A percentile compares a stretch with the other conserved stretches of the same genome.
phyloP scores from a whole-genome alignment of 2,113 vertebrate genomes.

The Macheiramphus alcinus region DNA sequence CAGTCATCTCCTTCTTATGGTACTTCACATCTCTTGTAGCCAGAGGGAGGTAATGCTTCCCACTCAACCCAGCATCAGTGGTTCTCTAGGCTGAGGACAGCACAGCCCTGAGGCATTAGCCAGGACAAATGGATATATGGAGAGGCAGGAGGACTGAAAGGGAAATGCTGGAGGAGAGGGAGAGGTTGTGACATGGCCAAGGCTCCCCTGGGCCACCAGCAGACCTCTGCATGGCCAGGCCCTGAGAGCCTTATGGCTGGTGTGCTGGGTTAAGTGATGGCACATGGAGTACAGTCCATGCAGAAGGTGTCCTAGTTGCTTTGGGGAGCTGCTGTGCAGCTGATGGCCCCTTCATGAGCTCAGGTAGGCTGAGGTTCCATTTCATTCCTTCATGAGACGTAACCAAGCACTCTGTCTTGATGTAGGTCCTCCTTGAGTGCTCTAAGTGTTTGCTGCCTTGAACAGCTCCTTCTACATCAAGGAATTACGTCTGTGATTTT shows the following conservation, averaged over 20 bases:
- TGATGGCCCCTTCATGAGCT: neutral
- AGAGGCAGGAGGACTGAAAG: neutral
- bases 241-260: neutral
- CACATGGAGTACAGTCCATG: fast-evolving
- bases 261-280: neutral
- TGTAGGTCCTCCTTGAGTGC: neutral
- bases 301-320: neutral
- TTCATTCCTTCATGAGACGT: neutral
- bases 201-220: neutral
- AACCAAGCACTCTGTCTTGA: neutral
- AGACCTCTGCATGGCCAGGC: neutral
- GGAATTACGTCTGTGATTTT: neutral
- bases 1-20: neutral
- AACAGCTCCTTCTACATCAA: neutral
- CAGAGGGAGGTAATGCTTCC: neutral
- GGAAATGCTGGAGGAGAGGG: neutral
- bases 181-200: neutral
- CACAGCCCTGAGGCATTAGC: neutral
- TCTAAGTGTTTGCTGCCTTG: neutral
- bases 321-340: neutral
- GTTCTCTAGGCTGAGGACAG: neutral
- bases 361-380: neutral
- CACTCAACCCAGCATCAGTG: neutral
- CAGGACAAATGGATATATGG: neutral
- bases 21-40: neutral